These are phyloP conservation scores for Nymphalis polychloros DNA, from an alignment of 2,888 invertebrate genomes.

Conservation along the genomic window DNA sequence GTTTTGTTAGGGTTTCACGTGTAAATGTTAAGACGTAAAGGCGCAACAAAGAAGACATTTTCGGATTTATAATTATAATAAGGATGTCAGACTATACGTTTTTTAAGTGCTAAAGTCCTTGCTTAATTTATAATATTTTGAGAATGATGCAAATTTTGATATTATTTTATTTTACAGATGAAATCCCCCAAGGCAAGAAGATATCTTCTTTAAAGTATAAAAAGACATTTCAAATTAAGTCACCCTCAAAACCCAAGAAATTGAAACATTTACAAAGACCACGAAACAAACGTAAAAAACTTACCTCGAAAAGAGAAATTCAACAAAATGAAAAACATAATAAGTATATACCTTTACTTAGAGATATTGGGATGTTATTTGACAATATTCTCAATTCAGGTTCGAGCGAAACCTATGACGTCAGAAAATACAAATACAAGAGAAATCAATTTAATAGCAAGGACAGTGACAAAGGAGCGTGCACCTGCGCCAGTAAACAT, in stretches of 20 bases:
- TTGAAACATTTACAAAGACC: slow-evolving; percentile 52
- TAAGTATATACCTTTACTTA: slow-evolving; percentile 70
- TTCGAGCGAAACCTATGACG: slow-evolving; percentile 51
- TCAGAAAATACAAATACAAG: slow-evolving; percentile 47
- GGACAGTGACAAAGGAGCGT: slow-evolving; percentile 46
- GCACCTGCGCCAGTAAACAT: slow-evolving; percentile 49
- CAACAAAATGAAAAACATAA: slow-evolving; percentile 57
- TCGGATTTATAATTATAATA: no score
- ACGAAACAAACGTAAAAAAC: slow-evolving; percentile 52
- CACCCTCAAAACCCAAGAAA: slow-evolving; percentile 61
- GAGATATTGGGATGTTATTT: slow-evolving; percentile 68
- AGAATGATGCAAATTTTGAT: background rate
- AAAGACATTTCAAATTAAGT: slow-evolving; percentile 60
- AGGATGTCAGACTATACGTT: no score
- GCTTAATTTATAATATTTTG: background rate
- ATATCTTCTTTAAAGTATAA: slow-evolving; percentile 56
- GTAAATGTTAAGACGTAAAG: no score
- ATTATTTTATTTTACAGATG: slow-evolving; percentile 20
- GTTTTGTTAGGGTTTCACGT: no score
- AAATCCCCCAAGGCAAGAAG: slow-evolving; percentile 41
- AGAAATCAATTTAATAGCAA: slow-evolving; percentile 46
- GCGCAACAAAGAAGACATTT: no score
- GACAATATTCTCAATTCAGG: slow-evolving; percentile 65
- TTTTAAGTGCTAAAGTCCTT: no score
- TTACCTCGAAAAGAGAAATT: slow-evolving; percentile 60